These are phyloP conservation scores for Pomatorhinus ruficollis DNA, from an alignment of 2,113 vertebrate species.

Conservation along the genomic window DNA sequence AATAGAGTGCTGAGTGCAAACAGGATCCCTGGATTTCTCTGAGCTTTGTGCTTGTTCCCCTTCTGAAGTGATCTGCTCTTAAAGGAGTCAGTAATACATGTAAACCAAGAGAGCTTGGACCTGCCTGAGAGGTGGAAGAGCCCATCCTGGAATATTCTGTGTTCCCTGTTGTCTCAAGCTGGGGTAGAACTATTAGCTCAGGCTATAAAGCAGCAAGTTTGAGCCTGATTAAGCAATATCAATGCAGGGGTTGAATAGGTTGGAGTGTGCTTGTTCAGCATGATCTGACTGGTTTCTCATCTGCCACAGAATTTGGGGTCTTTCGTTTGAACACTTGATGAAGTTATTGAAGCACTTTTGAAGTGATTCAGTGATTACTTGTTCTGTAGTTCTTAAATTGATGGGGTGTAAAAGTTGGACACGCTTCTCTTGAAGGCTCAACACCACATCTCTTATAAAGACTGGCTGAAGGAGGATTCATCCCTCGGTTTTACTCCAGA, in stretches of 20 bases:
- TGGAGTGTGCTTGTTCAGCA: neutral
- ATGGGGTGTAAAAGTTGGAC: neutral
- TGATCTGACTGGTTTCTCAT: neutral
- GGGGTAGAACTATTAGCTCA: neutral
- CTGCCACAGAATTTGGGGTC: rapidly evolving
- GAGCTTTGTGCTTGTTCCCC: neutral
- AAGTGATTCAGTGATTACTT: neutral
- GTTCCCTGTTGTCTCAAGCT: neutral
- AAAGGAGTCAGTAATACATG: neutral
- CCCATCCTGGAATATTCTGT: neutral
- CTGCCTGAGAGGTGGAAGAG: neutral
- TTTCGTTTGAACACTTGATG: neutral
- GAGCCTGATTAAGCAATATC: neutral
- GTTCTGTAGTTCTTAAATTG: neutral
- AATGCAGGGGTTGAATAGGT: neutral
- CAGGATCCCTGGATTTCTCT: neutral
- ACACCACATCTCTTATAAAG: rapidly evolving
- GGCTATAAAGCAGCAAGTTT: neutral
- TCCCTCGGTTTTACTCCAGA: neutral
- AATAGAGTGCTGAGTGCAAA: neutral
- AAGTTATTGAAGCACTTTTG: neutral
- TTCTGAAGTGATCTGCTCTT: neutral
- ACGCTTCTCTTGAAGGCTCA: neutral
- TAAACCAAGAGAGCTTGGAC: neutral
- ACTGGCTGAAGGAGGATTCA: neutral